Percentiles rank a stretch among this genome's conserved stretches.
Evolutionary conservation across 2,888 invertebrate species (phyloP).

Genomic region (Schizaphis graminum): DNA sequence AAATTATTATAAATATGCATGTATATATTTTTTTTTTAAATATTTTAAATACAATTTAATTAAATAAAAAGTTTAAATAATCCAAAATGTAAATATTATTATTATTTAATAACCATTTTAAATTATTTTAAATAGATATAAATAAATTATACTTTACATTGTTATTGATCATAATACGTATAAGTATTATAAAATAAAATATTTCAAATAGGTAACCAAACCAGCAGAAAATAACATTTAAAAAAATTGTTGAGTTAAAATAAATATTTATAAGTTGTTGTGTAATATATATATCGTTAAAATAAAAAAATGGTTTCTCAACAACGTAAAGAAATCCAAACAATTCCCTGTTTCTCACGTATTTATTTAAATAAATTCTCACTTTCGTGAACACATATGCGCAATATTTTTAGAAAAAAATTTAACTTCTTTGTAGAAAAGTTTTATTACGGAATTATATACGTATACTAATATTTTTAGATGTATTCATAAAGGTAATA

Average conservation of each 20-base stretch:
- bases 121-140: background rate
- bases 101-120: background rate
- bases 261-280: background rate
- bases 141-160: background rate
- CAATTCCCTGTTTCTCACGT: background rate
- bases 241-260: background rate
- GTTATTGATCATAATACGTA: background rate
- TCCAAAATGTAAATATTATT: background rate
- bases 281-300: background rate
- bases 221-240: background rate
- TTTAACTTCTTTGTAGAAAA: background rate
- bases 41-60: background rate
- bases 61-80: background rate
- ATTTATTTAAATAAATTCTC: background rate
- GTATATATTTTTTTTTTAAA: background rate
- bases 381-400: background rate
- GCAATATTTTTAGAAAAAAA: background rate
- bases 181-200: background rate
- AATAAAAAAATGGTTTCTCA: background rate
- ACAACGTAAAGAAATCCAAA: background rate
- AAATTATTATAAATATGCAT: background rate
- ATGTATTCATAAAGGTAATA: background rate
- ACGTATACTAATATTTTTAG: background rate
- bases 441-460: background rate
- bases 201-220: background rate